Evolutionary conservation across 1,140 invertebrate species (phyloP).

Genomic region (Zaprionus africanus): DNA sequence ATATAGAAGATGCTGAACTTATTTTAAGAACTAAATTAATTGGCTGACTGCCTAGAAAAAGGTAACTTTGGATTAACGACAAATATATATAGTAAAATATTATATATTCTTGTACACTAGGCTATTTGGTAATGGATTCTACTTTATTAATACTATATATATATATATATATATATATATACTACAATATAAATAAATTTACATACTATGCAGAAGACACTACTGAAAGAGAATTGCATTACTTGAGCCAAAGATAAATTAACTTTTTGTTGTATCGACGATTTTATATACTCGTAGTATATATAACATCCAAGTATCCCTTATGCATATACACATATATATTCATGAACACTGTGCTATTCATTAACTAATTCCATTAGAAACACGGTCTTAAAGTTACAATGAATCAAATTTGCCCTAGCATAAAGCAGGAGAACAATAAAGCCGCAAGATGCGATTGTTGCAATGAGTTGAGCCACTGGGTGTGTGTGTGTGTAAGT

Average conservation of each 20-base stretch:
- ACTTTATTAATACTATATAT: neutral
- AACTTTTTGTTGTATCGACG: too few species aligned
- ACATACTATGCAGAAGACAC: neutral
- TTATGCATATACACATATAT: neutral
- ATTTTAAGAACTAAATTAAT: too few species aligned
- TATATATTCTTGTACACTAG: neutral
- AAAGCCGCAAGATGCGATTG: constrained; percentile 33
- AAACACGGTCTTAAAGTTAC: neutral
- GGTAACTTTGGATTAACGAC: too few species aligned
- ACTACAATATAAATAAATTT: neutral
- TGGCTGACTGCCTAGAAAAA: too few species aligned
- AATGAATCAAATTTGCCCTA: constrained; percentile 11
- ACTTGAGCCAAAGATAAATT: too few species aligned
- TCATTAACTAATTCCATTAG: neutral
- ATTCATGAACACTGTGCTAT: neutral
- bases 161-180: too few species aligned
- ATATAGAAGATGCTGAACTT: too few species aligned
- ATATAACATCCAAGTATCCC: too few species aligned
- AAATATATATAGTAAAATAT: neutral
- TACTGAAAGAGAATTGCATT: too few species aligned
- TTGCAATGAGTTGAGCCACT: constrained; percentile 17
- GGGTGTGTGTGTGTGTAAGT: constrained; percentile 13
- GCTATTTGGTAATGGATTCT: neutral
- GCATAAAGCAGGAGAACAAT: constrained; percentile 35
- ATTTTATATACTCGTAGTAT: too few species aligned